Base-by-base conservation (phyloP, 2,888 invertebrate species). In the Cosmia pyralina region DNA sequence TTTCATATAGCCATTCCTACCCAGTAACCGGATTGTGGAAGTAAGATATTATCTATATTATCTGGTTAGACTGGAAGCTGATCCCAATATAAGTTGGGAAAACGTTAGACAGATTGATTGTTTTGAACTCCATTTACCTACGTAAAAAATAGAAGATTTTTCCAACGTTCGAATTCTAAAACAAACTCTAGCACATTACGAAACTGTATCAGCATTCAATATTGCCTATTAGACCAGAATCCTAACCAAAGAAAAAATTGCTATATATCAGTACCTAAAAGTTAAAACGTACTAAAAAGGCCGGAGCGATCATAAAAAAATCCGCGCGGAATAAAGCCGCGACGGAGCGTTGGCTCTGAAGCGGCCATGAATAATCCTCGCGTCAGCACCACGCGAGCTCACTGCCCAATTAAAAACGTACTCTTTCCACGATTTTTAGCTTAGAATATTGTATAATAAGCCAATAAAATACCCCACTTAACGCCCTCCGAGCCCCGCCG, bases 391-490 rank as follows among this genome's bases (percentile, higher is more conserved):
- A 96, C 94, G 94, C 96, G 92, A 95, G 93, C 93, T 92, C 92
- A 88, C 91, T 92, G 94, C 94, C 95, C 95, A 96, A 96, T 96
- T 96, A 96, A 96, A 96, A 96, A 94, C 95, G 93, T 95, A 94
- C 96, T 96, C 96, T 95, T 95, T 96, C 94, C 94, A 94, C 94
- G 93, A 96, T 95, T 96, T 96, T 96, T 94, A 96, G 95, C 96
- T 96, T 95, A 96, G 96, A 95, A 95, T 96, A 95, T 96, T 95
- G 96, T 94, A 96, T 96, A 96, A 96, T 96, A 96, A 95, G 94
- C 95, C 96, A 92, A 96, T 96, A 96, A 96, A 96, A 94, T 95
- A 96, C 94, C 94, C 94, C 95, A 94, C 96, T 96, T 95, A 94
- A 94, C 93, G 95, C 95, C 94, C 92, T 87, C 90, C 89, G 89